A percentile compares a stretch with the other conserved stretches of the same genome.
Conservation (phyloP, 2,797 vertebrate genomes). For the Enteromius afrohamiltoni region DNA sequence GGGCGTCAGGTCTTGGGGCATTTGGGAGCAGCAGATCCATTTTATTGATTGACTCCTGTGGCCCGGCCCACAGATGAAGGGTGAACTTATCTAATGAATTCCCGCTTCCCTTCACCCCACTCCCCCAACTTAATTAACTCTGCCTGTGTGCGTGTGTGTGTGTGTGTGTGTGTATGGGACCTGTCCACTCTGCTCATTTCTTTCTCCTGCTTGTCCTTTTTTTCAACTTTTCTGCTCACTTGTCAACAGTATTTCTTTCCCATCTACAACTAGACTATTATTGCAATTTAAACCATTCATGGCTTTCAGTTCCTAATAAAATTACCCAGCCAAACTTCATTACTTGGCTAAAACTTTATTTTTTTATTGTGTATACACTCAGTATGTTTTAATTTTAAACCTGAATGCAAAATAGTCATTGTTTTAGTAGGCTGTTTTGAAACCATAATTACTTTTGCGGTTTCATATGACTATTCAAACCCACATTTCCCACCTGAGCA, state of each 20-base stretch:
- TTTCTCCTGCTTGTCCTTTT: slow-evolving; percentile 61
- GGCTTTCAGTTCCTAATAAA: slow-evolving; percentile 1
- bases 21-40: slow-evolving; percentile 74
- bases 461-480: not conserved
- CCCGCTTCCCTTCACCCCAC: slow-evolving; percentile 77
- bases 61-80: slow-evolving; percentile 80
- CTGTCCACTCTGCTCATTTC: slow-evolving; percentile 62
- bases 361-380: not conserved
- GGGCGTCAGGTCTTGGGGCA: slow-evolving; percentile 62
- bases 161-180: slow-evolving; percentile 45
- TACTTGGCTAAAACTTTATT: not conserved
- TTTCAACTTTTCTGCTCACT: slow-evolving; percentile 16
- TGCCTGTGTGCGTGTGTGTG: slow-evolving; percentile 67
- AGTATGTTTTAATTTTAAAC: not conserved
- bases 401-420: not conserved
- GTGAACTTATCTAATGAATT: slow-evolving; percentile 84
- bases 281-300: not conserved
- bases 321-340: not conserved
- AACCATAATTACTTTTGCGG: not conserved
- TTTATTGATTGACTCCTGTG: slow-evolving; percentile 84
- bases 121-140: slow-evolving; percentile 86
- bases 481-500: not conserved
- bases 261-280: not conserved
- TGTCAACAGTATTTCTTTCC: slow-evolving; percentile 7
- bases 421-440: not conserved